A percentile compares a stretch with the other conserved stretches of the same genome.
Evolutionary conservation across 2,113 vertebrate species (phyloP).

Genomic region (Oplegnathus fasciatus): DNA sequence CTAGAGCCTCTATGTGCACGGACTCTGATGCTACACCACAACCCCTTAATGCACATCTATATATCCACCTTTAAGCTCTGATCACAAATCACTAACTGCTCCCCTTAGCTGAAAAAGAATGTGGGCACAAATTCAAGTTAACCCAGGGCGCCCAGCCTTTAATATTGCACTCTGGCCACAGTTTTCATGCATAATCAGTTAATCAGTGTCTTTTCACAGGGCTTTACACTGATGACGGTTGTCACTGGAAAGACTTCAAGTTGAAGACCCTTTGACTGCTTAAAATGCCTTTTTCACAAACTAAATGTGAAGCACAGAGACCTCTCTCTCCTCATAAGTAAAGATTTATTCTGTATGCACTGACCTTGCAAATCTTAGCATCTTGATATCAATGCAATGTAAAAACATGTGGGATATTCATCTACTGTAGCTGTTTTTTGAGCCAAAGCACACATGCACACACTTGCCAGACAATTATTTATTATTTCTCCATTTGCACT

Average conservation of each 20-base stretch:
- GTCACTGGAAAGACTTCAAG: background rate
- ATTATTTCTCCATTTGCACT: conserved; percentile 7
- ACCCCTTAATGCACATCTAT: no score
- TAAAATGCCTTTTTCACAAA: background rate
- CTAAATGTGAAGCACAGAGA: background rate
- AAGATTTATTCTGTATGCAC: background rate
- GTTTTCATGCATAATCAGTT: background rate
- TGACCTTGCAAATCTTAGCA: background rate
- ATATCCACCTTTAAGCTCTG: no score
- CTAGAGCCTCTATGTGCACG: background rate
- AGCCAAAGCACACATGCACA: conserved; percentile 7
- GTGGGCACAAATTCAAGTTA: no score
- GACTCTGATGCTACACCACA: background rate
- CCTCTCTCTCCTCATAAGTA: background rate
- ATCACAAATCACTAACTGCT: no score
- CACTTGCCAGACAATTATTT: conserved; percentile 1
- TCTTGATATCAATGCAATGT: conserved; percentile 8
- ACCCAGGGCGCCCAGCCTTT: background rate
- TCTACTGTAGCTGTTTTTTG: background rate
- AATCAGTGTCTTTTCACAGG: background rate
- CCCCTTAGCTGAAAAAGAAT: no score
- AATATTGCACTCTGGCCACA: background rate
- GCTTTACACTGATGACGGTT: background rate
- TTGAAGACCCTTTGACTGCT: background rate
- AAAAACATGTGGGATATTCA: conserved; percentile 29